Evolutionary conservation across 2,113 vertebrate species (phyloP), one percentile per base, ranked within the genome.

Genomic region (Marcusenius ussheri): DNA sequence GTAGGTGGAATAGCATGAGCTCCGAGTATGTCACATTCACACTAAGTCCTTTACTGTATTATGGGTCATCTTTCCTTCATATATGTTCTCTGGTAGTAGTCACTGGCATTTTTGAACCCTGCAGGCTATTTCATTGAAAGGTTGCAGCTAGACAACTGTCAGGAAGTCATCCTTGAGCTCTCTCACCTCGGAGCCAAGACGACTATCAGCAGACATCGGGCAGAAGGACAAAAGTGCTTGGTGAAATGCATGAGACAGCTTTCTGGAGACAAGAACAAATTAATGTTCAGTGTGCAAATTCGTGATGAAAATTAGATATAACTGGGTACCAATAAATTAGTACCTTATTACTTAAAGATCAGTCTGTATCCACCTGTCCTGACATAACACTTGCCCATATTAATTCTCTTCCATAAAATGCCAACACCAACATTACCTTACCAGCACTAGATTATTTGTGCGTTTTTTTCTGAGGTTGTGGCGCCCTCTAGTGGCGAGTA

Each of bases 201-300:
- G 97, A 93, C 97, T 99, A 93, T 99, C 98, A 53, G 98, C 97
- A 93, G 98, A 99, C 98, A 98, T 99, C 93, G 97, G 97, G 96
- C 98, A 99, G 94, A 99, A 99, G 91, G 98, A 99, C 83, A 99
- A 95, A 51, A 99, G 96, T 89, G 98, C 98, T 95, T 99, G 98
- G 95, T 98, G 98, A 95, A 99, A 99, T 93, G 97, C 97, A 88
- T 97, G 96, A 90, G 98, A 98, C 91, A 99, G 94, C 91, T 98
- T 98, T 95, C 98, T 99, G 94, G 80, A 94, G n/a, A 62, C 27
- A 21, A 92, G 31, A 88, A 87, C 27, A 80, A 42, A 80, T 17
- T 35, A 39, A 39, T 39, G 13, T 80, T 80, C 74, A 80, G 70
- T 5, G 70, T 35, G 13, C 31, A 77, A 84, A 84, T 49, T 24